Evolutionary conservation across 2,888 invertebrate genomes (phyloP), one percentile per base, ranked within the genome.

Genomic region (Zygothrica quintamaculata): DNA sequence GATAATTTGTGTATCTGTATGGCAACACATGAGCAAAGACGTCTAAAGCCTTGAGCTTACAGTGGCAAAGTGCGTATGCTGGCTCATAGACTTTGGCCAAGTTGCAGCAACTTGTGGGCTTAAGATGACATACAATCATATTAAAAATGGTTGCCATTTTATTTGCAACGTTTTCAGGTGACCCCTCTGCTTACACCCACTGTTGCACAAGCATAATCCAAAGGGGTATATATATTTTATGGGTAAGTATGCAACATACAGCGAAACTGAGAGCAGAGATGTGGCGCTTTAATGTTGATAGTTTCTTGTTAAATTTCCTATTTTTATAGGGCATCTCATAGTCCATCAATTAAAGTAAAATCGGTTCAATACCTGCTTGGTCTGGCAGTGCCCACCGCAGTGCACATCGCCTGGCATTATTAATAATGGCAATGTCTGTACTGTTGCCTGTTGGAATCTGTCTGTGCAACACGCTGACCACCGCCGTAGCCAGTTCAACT

Each of bases 101-200:
- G 40, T 13, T 6, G 39, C 12, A 25, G 59, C 40, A 74, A 50
- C 67, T 76, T 68, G 84, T 74, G 66, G 77, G 85, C 87, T 81
- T 81, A 81, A 82, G 81, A 88, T 87, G 88, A 86, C 88, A 88
- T 74, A 88, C 89, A 88, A 88, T 88, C 82, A 84, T 82, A 82
- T 88, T 88, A 88, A 88, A 88, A 88, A 88, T 88, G 87, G 88
- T 81, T 85, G 89, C 88, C 84, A 82, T 88, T 87, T 87, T 78
- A 72, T 76, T 78, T 79, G 84, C 88, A 75, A 87, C 86, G 74
- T 88, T 81, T 86, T 81, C 61, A 67, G 79, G 75, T 87, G 84
- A 84, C 84, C 84, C 77, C 81, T 86, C 39, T 26, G 26, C 50
- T 33, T 46, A 29, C 66, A 44, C 59, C 47, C 69, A 67, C 58